Evolutionary conservation across 2,113 vertebrate genomes (phyloP).

Genomic region (Percopsis transmontana): DNA sequence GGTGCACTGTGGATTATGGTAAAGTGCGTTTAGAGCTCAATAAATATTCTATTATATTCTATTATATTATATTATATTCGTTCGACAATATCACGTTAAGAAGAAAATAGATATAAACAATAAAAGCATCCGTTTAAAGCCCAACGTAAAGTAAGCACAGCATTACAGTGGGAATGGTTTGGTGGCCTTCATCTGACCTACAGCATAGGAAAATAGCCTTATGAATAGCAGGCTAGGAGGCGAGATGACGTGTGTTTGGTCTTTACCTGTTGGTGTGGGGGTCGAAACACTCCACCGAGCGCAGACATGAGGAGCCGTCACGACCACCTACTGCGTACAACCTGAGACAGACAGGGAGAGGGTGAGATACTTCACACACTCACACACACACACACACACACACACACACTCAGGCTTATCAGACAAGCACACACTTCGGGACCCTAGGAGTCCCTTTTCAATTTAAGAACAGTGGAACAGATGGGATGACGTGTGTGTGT

Average conservation of each 20-base stretch:
- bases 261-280: constrained; percentile 92
- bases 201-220: too few species aligned
- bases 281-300: constrained; percentile 97
- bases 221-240: constrained; percentile 22
- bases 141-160: too few species aligned
- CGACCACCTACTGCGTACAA: constrained; percentile 97
- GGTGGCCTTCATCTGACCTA: too few species aligned
- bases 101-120: too few species aligned
- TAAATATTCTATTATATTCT: too few species aligned
- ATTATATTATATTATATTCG: too few species aligned
- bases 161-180: too few species aligned
- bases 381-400: background rate
- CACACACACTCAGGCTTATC: background rate
- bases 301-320: constrained; percentile 96
- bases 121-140: too few species aligned
- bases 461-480: constrained; percentile 46
- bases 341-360: constrained; percentile 64
- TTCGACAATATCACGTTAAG: too few species aligned
- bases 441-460: constrained; percentile 27
- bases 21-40: too few species aligned
- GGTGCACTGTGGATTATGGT: too few species aligned
- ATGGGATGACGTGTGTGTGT: constrained; percentile 28
- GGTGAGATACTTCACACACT: background rate
- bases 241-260: constrained; percentile 20
- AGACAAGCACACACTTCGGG: constrained; percentile 9